These are phyloP conservation scores for Heterodera schachtii DNA, from an alignment of 1,140 invertebrate species.

Conservation along the genomic window DNA sequence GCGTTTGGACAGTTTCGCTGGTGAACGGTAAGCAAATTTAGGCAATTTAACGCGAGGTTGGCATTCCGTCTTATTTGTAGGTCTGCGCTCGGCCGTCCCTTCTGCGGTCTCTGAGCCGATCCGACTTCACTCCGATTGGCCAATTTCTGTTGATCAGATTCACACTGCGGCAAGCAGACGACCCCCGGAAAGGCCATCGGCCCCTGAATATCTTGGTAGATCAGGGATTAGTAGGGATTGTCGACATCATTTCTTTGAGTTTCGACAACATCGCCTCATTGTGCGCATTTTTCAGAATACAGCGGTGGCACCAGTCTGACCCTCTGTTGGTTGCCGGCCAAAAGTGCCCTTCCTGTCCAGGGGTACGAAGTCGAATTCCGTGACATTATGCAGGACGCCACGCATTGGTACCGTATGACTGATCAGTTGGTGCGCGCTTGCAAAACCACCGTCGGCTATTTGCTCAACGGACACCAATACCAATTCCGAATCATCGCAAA, in stretches of 20 bases:
- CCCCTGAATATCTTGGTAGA: slow-evolving; percentile 57
- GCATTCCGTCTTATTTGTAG: background rate
- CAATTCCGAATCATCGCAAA: slow-evolving; percentile 63
- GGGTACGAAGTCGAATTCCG: slow-evolving; percentile 65
- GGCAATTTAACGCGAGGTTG: background rate
- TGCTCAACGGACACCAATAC: slow-evolving; percentile 62
- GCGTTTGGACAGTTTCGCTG: slow-evolving; percentile 48
- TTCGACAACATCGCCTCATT: no score
- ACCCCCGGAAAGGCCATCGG: slow-evolving; percentile 49
- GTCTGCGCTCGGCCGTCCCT: slow-evolving; percentile 12
- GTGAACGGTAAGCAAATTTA: slow-evolving; percentile 14
- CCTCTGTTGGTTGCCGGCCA: slow-evolving; percentile 62
- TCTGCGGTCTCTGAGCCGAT: slow-evolving; percentile 24
- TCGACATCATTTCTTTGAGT: background rate
- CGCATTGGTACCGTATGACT: slow-evolving; percentile 62
- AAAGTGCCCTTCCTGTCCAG: slow-evolving; percentile 60
- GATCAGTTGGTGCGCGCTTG: slow-evolving; percentile 58
- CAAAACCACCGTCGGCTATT: slow-evolving; percentile 58
- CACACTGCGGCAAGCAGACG: slow-evolving; percentile 6
- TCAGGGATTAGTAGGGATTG: background rate
- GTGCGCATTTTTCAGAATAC: slow-evolving; percentile 39
- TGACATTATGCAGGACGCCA: slow-evolving; percentile 62
- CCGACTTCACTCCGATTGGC: slow-evolving; percentile 13
- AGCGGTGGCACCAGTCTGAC: slow-evolving; percentile 60
- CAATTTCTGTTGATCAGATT: background rate